Conservation (phyloP, 2,888 invertebrate species). For the Buathra laborator region DNA sequence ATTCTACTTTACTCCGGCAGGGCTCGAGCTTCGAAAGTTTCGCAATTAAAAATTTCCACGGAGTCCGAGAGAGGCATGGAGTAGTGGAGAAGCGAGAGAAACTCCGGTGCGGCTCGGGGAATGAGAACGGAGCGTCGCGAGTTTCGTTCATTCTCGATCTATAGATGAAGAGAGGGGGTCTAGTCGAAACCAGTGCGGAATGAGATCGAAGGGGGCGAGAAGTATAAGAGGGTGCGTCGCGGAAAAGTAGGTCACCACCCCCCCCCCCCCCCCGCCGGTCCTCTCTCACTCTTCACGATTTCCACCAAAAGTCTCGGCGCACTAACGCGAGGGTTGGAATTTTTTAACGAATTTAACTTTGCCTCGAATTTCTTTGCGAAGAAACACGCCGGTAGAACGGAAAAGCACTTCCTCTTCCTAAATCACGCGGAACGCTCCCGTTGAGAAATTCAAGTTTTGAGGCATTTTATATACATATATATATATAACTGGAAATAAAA, state of each 20-base stretch:
- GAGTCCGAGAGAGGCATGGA: constrained; percentile 46
- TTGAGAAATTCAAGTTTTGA: constrained; percentile 60
- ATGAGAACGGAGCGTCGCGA: constrained; percentile 54
- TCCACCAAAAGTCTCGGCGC: constrained; percentile 47
- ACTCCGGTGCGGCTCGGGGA: constrained; percentile 38
- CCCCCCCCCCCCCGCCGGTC: constrained; percentile 70
- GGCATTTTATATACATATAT: neutral
- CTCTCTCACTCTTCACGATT: neutral
- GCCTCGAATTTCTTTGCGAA: constrained; percentile 58
- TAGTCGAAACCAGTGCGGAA: constrained; percentile 38
- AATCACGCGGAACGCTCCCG: constrained; percentile 45
- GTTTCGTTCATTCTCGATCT: constrained; percentile 33
- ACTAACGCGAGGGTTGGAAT: constrained; percentile 66
- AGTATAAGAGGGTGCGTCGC: constrained; percentile 37
- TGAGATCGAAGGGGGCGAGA: constrained; percentile 38
- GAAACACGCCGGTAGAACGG: constrained; percentile 31
- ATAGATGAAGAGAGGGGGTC: constrained; percentile 28
- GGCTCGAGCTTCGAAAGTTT: constrained; percentile 77
- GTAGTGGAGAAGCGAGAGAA: constrained; percentile 46
- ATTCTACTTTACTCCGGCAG: constrained; percentile 46
- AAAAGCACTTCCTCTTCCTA: constrained; percentile 52
- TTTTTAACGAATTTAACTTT: constrained; percentile 76
- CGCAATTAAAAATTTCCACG: constrained; percentile 82
- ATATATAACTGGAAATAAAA: constrained; percentile 38
- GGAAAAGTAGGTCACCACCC: constrained; percentile 63